phyloP scores from a whole-genome alignment of 2,797 vertebrate species.

The Strix occidentalis region DNA sequence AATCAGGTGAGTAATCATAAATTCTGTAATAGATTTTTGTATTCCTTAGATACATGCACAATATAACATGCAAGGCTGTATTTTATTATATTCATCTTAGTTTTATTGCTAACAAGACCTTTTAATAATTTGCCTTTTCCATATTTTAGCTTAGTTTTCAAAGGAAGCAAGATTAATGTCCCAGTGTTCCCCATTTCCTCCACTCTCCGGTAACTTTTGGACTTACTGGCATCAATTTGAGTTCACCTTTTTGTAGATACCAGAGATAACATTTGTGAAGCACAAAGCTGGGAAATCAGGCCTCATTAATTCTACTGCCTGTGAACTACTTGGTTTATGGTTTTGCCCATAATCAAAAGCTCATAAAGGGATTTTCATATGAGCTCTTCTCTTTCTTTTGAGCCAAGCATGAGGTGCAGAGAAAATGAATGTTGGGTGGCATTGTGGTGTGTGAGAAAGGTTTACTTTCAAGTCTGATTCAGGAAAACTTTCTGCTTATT shows the following conservation, averaged over 20 bases:
- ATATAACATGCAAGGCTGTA: neutral
- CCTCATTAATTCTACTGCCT: neutral
- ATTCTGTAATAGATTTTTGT: neutral
- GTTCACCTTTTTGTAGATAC: neutral
- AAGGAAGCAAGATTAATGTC: neutral
- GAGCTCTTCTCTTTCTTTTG: neutral
- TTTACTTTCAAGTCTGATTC: neutral
- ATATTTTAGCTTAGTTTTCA: conserved; percentile 1
- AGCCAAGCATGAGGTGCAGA: neutral
- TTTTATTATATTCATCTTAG: neutral
- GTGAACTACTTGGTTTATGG: neutral
- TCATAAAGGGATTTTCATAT: neutral
- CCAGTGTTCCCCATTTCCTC: neutral
- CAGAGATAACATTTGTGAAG: neutral
- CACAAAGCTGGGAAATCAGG: neutral
- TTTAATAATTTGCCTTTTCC: conserved; percentile 1
- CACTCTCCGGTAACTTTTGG: neutral
- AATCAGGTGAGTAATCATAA: neutral
- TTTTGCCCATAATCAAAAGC: neutral
- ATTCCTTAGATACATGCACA: neutral
- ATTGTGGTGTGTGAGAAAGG: neutral
- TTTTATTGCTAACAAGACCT: neutral
- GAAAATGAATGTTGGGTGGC: neutral
- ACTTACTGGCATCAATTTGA: neutral
- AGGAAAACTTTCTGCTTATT: neutral